These are phyloP conservation scores for Metalampra italica DNA, from an alignment of 2,888 invertebrate species.

Conservation along the genomic window DNA sequence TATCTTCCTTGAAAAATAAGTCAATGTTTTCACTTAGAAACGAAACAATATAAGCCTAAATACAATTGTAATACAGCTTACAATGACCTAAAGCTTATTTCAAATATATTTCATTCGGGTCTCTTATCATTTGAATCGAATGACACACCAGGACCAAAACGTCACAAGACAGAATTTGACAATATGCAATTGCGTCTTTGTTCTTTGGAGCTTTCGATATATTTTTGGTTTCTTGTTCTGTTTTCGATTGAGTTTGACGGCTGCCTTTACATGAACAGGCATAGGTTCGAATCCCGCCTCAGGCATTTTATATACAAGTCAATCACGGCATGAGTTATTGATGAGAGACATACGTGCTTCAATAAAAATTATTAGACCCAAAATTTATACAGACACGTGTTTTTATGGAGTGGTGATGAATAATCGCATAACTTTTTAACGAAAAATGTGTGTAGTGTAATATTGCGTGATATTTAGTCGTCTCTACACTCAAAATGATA, in stretches of 20 bases:
- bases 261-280: constrained; percentile 35
- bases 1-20: constrained; percentile 26
- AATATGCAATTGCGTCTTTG: constrained; percentile 9
- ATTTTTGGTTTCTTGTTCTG: constrained; percentile 3
- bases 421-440: too few species aligned
- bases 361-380: constrained; percentile 5
- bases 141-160: constrained; percentile 13
- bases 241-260: constrained; percentile 19
- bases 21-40: constrained; percentile 21
- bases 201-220: neutral
- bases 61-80: constrained; percentile 1
- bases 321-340: constrained; percentile 24
- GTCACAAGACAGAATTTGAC: constrained; percentile 17
- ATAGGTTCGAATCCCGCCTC: constrained; percentile 44
- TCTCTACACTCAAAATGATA: too few species aligned
- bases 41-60: constrained; percentile 19
- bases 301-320: constrained; percentile 38
- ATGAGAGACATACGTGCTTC: constrained; percentile 10
- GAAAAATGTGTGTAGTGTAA: too few species aligned
- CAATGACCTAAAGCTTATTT: constrained; percentile 16
- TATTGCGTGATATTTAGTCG: too few species aligned
- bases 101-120: constrained; percentile 38
- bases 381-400: constrained; percentile 5
- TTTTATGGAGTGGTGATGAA: too few species aligned
- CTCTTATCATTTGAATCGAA: constrained; percentile 38